Base-by-base conservation (phyloP, 2,888 invertebrate genomes). In the Archips xylosteana region DNA sequence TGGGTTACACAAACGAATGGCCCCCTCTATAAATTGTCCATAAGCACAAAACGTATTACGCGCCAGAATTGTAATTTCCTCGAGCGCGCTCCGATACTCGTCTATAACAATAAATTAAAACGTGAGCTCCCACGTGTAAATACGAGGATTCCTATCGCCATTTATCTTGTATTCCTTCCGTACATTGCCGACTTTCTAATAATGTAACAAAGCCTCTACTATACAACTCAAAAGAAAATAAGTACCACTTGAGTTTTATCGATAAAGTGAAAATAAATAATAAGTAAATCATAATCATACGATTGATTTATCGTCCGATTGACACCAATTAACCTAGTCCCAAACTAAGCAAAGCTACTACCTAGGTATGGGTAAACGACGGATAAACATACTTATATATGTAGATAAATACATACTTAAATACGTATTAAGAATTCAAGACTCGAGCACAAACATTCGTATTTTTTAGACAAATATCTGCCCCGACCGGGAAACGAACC, bases 101-200 rank as follows among this genome's bases (percentile, higher is more conserved):
- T 75, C 76, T 71, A 61, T 71, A 76, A 78, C 77, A 76, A 79
- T 81, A 82, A 82, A 82, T 84, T 82, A 81, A 80, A 81, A 78
- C 71, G 76, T 68, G 72, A 78, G 78, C 77, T 78, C 70, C 74
- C 78, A 68, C 75, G 78, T 78, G 77, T 76, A 81, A 78, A 78
- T 79, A 80, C 75, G 59, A 32, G 69, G 77, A 76, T 73, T 76
- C 66, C 75, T 69, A 74, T 36, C 45, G 77, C 76, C 77, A 82
- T 81, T 82, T 78, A 77, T 79, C 80, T 79, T 79, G 75, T 77
- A 78, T 70, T 76, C 75, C 59, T 54, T 45, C 59, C 65, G 74
- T 75, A 75, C 66, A 75, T 72, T 66, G 71, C 49, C 13, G 65
- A 69, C 66, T 62, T 69, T 57, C 62, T 65, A 70, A 72, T 66